Evolutionary conservation across 2,797 vertebrate species (phyloP).

Genomic region (Anguilla megastoma): DNA sequence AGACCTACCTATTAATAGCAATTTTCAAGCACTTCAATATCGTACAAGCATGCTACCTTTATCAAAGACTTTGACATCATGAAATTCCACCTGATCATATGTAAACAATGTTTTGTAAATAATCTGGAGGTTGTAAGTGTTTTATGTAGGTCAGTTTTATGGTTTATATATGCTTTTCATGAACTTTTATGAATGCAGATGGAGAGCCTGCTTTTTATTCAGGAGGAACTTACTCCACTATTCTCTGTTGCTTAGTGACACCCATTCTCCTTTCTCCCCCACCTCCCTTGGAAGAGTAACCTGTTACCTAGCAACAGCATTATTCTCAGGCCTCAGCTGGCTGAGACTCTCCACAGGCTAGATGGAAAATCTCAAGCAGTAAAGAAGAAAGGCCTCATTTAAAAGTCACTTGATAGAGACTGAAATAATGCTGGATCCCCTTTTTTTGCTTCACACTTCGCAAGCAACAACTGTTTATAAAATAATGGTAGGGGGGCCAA

Average conservation of each 20-base stretch:
- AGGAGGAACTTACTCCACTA: not conserved
- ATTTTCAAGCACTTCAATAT: not conserved
- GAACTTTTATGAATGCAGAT: not conserved
- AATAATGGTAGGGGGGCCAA: not conserved
- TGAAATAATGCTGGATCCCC: not conserved
- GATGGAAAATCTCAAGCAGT: not conserved
- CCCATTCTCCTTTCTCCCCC: not conserved
- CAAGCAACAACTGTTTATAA: not conserved
- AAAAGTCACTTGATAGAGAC: not conserved
- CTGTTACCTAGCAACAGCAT: constrained; percentile 1
- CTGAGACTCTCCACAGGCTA: not conserved
- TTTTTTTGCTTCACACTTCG: not conserved
- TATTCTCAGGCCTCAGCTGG: not conserved
- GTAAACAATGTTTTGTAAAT: not conserved
- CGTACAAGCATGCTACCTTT: not conserved
- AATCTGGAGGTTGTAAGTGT: not conserved
- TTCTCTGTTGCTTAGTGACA: not conserved
- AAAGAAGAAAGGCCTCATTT: not conserved
- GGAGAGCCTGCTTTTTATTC: not conserved
- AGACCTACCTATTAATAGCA: not conserved
- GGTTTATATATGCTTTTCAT: not conserved
- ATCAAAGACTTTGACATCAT: not conserved
- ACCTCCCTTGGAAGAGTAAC: not conserved
- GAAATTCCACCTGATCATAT: not conserved
- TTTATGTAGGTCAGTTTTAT: not conserved